phyloP scores from a whole-genome alignment of 2,888 invertebrate genomes.

The Hirtodrosophila trivittata region DNA sequence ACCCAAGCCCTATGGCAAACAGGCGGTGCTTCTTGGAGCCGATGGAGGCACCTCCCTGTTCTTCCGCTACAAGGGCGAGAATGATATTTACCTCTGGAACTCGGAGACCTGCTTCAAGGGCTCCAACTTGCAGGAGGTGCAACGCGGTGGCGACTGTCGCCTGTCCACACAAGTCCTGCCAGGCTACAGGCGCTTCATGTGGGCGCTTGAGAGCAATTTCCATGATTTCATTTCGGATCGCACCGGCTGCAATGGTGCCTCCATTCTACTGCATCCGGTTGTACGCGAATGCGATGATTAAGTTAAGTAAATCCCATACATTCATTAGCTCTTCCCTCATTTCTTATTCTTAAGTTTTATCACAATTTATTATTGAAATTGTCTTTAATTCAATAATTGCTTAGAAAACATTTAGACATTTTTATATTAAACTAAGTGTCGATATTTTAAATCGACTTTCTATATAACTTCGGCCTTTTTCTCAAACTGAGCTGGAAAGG shows the following conservation, averaged over 20 bases:
- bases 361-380: too few species aligned
- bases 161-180: constrained; percentile 87
- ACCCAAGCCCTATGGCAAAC: constrained; percentile 84
- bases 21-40: constrained; percentile 86
- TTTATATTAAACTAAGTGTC: too few species aligned
- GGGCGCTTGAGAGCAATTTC: constrained; percentile 88
- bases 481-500: too few species aligned
- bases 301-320: constrained; percentile 4
- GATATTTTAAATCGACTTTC: too few species aligned
- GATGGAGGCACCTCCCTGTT: constrained; percentile 86
- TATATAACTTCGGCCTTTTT: too few species aligned
- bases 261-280: constrained; percentile 86
- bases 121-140: constrained; percentile 86
- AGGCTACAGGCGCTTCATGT: constrained; percentile 86
- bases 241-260: constrained; percentile 87
- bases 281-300: constrained; percentile 84
- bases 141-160: constrained; percentile 86
- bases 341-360: constrained; percentile 6
- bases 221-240: constrained; percentile 87
- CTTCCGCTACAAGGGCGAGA: constrained; percentile 87
- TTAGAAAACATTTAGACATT: too few species aligned
- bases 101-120: constrained; percentile 85
- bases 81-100: constrained; percentile 88
- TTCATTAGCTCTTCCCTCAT: neutral
- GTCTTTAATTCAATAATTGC: too few species aligned